Conservation (phyloP, 2,888 invertebrate species). For the Oligia latruncula region DNA sequence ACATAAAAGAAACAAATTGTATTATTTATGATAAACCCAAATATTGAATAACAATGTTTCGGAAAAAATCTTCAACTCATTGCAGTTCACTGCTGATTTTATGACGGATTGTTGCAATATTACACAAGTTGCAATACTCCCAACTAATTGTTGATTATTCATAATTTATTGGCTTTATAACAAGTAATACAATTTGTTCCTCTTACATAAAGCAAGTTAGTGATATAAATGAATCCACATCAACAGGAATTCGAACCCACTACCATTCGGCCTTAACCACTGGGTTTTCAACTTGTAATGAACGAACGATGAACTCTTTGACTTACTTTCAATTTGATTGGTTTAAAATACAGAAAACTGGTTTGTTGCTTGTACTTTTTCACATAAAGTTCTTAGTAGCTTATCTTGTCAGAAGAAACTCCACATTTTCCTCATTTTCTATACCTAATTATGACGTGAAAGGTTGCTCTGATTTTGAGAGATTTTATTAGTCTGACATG, state of each 20-base stretch:
- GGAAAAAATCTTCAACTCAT: neutral
- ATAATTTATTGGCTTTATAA: neutral
- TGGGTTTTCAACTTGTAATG: neutral
- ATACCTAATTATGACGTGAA: no score
- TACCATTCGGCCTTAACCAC: neutral
- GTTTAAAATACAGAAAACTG: neutral
- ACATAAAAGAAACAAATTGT: neutral
- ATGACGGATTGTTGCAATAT: neutral
- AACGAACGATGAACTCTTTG: neutral
- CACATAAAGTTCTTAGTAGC: neutral
- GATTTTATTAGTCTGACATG: neutral
- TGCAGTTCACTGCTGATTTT: neutral
- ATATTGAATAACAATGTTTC: neutral
- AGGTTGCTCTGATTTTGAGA: neutral
- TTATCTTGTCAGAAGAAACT: neutral
- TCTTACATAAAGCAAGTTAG: no score
- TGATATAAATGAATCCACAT: neutral
- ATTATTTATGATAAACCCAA: neutral
- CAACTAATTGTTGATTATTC: neutral
- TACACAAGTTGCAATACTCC: neutral
- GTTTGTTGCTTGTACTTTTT: neutral
- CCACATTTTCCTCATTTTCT: no score
- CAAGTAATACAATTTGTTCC: no score
- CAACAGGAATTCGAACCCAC: neutral
- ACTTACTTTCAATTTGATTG: neutral